Percentiles rank a stretch among this genome's conserved stretches.
These are phyloP conservation scores for Chymomyza fuscimana DNA, from an alignment of 2,888 invertebrate genomes.

Conservation along the genomic window DNA sequence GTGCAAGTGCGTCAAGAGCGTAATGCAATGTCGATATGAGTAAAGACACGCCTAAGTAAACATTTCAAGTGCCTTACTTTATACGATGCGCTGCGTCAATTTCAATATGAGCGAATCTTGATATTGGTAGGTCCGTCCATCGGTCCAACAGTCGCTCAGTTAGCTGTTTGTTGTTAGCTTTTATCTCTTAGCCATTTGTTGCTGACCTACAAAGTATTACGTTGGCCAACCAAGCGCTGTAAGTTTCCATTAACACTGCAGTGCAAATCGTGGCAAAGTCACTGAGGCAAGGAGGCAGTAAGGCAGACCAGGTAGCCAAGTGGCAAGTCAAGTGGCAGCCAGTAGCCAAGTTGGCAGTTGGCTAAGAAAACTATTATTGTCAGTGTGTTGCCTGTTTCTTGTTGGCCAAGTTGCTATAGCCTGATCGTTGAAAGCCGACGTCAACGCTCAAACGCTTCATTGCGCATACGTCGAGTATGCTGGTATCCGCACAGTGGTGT, in stretches of 20 bases:
- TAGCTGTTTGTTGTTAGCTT: background rate
- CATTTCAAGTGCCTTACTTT: background rate
- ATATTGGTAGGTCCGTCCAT: background rate
- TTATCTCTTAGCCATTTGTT: conserved; percentile 11
- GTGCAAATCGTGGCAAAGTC: conserved; percentile 52
- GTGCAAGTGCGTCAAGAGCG: background rate
- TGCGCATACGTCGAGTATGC: conserved; percentile 30
- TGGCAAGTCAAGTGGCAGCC: conserved; percentile 16
- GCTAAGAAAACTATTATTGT: conserved; percentile 28
- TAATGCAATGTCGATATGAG: background rate
- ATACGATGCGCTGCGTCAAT: background rate
- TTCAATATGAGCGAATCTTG: conserved; percentile 2
- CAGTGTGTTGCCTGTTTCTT: conserved; percentile 22
- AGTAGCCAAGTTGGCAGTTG: conserved; percentile 34
- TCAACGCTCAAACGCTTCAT: conserved; percentile 60
- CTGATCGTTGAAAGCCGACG: conserved; percentile 53
- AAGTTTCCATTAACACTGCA: conserved; percentile 73
- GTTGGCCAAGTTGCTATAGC: conserved; percentile 42
- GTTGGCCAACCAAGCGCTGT: conserved; percentile 77
- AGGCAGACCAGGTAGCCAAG: conserved; percentile 28
- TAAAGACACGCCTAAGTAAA: background rate
- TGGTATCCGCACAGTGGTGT: background rate
- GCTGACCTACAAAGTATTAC: conserved; percentile 50
- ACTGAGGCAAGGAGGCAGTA: conserved; percentile 26
- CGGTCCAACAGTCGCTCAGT: background rate